These are phyloP conservation scores for Lydus trimaculatus DNA, from an alignment of 2,888 invertebrate species.

Conservation along the genomic window DNA sequence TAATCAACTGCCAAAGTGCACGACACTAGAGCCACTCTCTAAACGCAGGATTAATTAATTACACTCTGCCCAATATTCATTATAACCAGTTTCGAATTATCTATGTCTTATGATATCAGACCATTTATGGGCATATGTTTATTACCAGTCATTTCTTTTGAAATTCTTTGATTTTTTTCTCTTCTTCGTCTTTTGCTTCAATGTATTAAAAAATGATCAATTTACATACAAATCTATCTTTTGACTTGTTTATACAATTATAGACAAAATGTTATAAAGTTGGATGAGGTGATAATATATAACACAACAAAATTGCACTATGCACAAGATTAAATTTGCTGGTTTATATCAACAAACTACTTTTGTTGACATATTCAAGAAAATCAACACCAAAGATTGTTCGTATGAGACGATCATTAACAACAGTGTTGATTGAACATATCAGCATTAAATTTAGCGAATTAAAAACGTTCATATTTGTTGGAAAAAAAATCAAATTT, in stretches of 20 bases:
- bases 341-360: slow-evolving; percentile 15
- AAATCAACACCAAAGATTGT: neutral
- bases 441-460: neutral
- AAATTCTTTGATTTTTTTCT: slow-evolving; percentile 22
- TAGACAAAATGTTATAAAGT: slow-evolving; percentile 37
- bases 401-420: neutral
- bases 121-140: slow-evolving; percentile 52
- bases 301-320: slow-evolving; percentile 30
- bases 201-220: slow-evolving; percentile 23
- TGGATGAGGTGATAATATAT: slow-evolving; percentile 46
- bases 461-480: neutral
- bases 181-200: slow-evolving; percentile 9
- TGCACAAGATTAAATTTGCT: slow-evolving; percentile 23
- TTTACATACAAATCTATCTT: slow-evolving; percentile 44
- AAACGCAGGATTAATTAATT: slow-evolving; percentile 53
- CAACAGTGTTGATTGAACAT: slow-evolving; percentile 8
- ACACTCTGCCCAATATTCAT: slow-evolving; percentile 51
- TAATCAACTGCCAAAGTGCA: slow-evolving; percentile 51
- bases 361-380: neutral
- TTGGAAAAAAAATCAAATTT: too few species aligned
- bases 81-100: slow-evolving; percentile 49
- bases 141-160: slow-evolving; percentile 42
- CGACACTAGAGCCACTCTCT: slow-evolving; percentile 41
- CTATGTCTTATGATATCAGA: slow-evolving; percentile 49
- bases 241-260: slow-evolving; percentile 41